phyloP scores from a whole-genome alignment of 35 echinoderm and acorn worm species.

The Lytechinus variegatus region DNA sequence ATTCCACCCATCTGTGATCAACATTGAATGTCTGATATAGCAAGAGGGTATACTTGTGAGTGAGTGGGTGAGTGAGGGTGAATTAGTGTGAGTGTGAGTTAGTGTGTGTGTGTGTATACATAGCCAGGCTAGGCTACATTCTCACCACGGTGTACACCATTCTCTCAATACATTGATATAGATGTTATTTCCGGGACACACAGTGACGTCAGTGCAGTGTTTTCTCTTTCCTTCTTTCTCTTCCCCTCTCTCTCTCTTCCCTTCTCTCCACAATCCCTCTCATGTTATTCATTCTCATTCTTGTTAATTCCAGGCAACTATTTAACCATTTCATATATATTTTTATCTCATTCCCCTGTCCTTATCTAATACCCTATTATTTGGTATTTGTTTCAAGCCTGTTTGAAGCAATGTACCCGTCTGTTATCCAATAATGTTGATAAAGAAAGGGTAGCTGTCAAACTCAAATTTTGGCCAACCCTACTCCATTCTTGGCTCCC shows the following conservation, averaged over 20 bases:
- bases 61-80: background rate
- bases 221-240: background rate
- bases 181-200: background rate
- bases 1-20: background rate
- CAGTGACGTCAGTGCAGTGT: background rate
- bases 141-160: background rate
- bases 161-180: background rate
- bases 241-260: background rate
- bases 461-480: background rate
- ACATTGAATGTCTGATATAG: background rate
- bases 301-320: background rate
- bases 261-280: background rate
- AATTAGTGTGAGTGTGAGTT: background rate
- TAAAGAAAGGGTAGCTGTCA: no score
- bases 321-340: background rate
- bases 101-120: background rate
- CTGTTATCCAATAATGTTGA: no score
- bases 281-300: background rate
- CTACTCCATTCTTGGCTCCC: background rate
- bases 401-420: no score
- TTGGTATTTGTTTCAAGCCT: no score
- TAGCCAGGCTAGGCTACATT: background rate
- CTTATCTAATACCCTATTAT: no score
- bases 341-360: background rate
- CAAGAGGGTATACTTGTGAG: background rate